phyloP scores from a whole-genome alignment of 2,888 invertebrate genomes.

The Metallyticus violacea region DNA sequence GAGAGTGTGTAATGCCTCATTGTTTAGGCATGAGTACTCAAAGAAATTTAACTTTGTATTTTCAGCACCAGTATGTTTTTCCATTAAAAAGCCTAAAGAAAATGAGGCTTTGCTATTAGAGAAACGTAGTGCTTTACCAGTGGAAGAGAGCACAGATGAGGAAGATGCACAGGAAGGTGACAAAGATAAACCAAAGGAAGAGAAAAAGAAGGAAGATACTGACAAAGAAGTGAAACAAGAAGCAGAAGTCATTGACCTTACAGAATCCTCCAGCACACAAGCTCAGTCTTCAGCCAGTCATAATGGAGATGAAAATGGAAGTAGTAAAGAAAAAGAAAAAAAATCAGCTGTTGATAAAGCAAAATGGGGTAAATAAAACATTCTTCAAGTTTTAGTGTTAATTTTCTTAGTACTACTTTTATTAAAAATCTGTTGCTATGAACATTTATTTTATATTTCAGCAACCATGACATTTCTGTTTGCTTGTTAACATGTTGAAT shows the following conservation, averaged over 20 bases:
- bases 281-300: background rate
- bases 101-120: conserved; percentile 59
- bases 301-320: background rate
- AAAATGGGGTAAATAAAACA: conserved; percentile 41
- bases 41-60: conserved; percentile 29
- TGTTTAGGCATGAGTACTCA: conserved; percentile 44
- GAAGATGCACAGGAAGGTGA: conserved; percentile 18
- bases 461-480: background rate
- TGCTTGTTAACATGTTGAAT: no score
- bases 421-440: background rate
- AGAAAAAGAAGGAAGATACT: conserved; percentile 18
- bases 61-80: conserved; percentile 76
- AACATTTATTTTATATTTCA: background rate
- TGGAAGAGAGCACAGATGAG: conserved; percentile 63
- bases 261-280: conserved; percentile 10
- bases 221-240: conserved; percentile 36
- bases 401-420: background rate
- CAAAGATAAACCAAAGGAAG: conserved; percentile 11
- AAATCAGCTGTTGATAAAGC: conserved; percentile 35
- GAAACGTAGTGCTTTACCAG: conserved; percentile 67
- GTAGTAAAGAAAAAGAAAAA: background rate
- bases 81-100: conserved; percentile 79
- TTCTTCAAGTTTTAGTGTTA: no score
- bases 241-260: conserved; percentile 43
- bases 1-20: no score